A percentile compares a stretch with the other conserved stretches of the same genome.
phyloP scores from a whole-genome alignment of 2,888 invertebrate species.

The Chrysotoxum bicinctum region DNA sequence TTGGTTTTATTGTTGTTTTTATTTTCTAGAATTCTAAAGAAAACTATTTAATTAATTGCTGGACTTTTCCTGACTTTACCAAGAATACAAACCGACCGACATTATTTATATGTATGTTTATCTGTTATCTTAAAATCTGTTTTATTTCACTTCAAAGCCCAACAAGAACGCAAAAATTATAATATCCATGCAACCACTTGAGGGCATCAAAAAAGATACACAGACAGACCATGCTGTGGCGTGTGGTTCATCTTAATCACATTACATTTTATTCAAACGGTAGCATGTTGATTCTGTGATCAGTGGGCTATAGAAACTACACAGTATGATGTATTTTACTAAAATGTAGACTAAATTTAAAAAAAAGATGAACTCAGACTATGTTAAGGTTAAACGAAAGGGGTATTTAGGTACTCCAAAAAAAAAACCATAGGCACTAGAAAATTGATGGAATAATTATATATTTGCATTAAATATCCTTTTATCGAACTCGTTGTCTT shows the following conservation, averaged over 20 bases:
- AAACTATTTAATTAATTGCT: background rate
- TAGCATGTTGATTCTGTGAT: slow-evolving; percentile 28
- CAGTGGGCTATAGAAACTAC: background rate
- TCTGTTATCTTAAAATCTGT: background rate
- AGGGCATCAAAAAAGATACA: slow-evolving; percentile 20
- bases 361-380: too few relatives aligned
- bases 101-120: background rate
- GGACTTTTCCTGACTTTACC: background rate
- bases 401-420: too few relatives aligned
- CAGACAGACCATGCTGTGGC: slow-evolving; percentile 8
- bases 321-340: background rate
- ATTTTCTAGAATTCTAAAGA: background rate
- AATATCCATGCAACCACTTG: slow-evolving; percentile 21
- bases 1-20: slow-evolving; percentile 1
- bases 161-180: background rate
- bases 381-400: too few relatives aligned
- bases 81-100: background rate
- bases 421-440: too few relatives aligned
- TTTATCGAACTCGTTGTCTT: too few relatives aligned
- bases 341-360: background rate
- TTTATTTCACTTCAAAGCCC: background rate
- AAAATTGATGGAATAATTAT: too few relatives aligned
- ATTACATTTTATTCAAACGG: slow-evolving; percentile 22
- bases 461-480: too few relatives aligned
- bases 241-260: slow-evolving; percentile 25